Conservation (phyloP, 2,797 vertebrate species). For the Characodon lateralis region DNA sequence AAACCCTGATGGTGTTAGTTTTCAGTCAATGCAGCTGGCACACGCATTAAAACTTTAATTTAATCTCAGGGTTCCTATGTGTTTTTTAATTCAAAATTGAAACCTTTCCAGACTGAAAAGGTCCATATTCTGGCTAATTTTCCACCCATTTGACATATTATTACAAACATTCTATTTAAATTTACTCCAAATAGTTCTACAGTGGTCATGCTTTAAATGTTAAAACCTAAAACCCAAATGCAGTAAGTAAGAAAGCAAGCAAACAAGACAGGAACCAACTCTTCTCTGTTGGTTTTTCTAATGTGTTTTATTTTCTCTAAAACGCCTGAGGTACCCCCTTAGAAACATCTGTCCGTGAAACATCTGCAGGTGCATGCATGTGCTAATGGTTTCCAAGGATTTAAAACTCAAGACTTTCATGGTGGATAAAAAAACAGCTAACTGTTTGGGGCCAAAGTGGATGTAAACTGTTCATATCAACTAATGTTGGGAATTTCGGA, state of each 20-base stretch:
- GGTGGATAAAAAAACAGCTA: background rate
- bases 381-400: no score
- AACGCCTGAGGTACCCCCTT: background rate
- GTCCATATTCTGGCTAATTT: background rate
- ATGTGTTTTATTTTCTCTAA: background rate
- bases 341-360: background rate
- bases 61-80: no score
- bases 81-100: background rate
- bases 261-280: background rate
- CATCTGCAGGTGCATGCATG: background rate
- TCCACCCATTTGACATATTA: background rate
- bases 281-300: background rate
- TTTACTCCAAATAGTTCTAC: background rate
- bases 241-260: background rate
- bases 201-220: background rate
- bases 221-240: background rate
- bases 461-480: background rate
- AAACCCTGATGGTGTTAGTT: conserved; percentile 31
- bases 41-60: background rate
- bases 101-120: background rate
- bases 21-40: background rate
- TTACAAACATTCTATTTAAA: background rate
- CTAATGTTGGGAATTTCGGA: background rate
- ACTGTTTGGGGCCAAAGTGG: background rate
- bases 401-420: no score